Conservation (phyloP, 1,140 invertebrate genomes). For the Telenomus remus region DNA sequence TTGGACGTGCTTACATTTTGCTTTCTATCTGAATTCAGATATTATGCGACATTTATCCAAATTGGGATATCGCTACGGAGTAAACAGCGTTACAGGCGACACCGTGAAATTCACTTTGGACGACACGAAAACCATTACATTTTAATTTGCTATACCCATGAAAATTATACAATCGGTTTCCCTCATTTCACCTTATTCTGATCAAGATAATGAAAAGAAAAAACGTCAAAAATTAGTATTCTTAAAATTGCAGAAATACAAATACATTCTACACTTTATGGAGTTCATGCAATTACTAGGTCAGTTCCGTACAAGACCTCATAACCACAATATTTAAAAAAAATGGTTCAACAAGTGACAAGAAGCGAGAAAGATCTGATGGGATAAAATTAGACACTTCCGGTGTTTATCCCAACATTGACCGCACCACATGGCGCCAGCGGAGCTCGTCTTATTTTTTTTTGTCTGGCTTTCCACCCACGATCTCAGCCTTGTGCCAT, state of each 20-base stretch:
- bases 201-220: too few relatives aligned
- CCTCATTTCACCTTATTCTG: not conserved
- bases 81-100: slow-evolving; percentile 23
- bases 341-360: too few relatives aligned
- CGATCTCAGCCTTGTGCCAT: slow-evolving; percentile 59
- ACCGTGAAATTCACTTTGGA: slow-evolving; percentile 34
- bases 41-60: slow-evolving; percentile 55
- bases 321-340: too few relatives aligned
- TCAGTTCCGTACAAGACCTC: too few relatives aligned
- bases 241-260: too few relatives aligned
- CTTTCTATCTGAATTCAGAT: slow-evolving; percentile 53
- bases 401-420: slow-evolving; percentile 27
- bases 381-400: slow-evolving; percentile 31
- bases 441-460: slow-evolving; percentile 47
- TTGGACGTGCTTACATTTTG: slow-evolving; percentile 49
- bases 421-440: slow-evolving; percentile 24
- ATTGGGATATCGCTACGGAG: slow-evolving; percentile 37
- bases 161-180: not conserved
- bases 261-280: too few relatives aligned
- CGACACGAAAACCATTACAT: slow-evolving; percentile 9
- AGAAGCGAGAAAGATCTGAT: too few relatives aligned
- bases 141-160: slow-evolving; percentile 30
- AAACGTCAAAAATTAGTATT: too few relatives aligned
- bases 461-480: slow-evolving; percentile 42
- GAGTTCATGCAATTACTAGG: too few relatives aligned